Evolutionary conservation across 2,797 vertebrate species (phyloP).

Genomic region (Antrozous pallidus): DNA sequence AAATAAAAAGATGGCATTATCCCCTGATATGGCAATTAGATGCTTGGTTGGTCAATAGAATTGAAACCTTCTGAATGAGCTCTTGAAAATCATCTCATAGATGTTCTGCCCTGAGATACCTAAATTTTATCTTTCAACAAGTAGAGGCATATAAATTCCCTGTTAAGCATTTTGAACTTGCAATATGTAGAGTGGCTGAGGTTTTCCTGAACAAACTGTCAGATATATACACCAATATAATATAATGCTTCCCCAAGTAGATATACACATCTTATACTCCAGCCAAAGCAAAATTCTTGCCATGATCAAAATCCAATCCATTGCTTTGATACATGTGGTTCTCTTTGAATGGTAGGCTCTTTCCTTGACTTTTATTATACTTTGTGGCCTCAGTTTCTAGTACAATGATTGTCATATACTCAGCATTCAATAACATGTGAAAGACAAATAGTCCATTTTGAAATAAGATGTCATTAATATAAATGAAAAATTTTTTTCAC

Average conservation of each 20-base stretch:
- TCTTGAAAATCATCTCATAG: not conserved
- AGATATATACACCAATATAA: not conserved
- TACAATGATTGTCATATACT: not conserved
- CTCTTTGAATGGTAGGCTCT: not conserved
- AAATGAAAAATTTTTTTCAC: not conserved
- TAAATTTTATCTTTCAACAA: not conserved
- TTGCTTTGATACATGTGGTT: not conserved
- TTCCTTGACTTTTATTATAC: conserved; percentile 14
- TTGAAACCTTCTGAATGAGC: not conserved
- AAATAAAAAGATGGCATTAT: not conserved
- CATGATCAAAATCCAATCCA: not conserved
- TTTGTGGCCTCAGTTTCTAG: not conserved
- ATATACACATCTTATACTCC: not conserved
- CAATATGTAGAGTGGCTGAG: not conserved
- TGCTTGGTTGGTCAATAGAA: not conserved
- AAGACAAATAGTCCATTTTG: not conserved
- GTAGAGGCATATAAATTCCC: not conserved
- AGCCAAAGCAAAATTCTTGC: not conserved
- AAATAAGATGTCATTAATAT: not conserved
- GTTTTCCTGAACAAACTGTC: not conserved
- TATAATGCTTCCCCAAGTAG: not conserved
- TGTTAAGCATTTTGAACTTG: not conserved
- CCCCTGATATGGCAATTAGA: not conserved
- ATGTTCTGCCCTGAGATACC: not conserved
- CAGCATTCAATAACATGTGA: not conserved